phyloP scores from a whole-genome alignment of 2,797 vertebrate genomes.

The Enteromius anoplus region DNA sequence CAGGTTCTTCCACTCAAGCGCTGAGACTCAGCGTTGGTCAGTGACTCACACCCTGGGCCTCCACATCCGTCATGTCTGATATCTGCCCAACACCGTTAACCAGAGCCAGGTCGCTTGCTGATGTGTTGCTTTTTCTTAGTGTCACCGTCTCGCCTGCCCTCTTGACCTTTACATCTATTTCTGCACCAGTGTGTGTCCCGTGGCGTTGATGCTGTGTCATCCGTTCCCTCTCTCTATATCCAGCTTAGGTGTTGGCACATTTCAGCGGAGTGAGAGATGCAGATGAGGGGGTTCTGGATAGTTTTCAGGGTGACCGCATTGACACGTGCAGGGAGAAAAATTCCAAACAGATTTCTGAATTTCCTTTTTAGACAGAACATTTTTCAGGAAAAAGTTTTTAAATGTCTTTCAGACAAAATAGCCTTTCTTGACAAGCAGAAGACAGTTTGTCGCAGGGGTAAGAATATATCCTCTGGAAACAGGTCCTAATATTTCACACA shows the following conservation, averaged over 20 bases:
- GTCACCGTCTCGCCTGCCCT: background rate
- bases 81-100: constrained; percentile 26
- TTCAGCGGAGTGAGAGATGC: constrained; percentile 23
- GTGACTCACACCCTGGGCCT: background rate
- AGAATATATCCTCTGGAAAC: background rate
- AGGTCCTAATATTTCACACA: background rate
- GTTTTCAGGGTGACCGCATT: background rate
- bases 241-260: constrained; percentile 1
- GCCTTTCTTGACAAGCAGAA: background rate
- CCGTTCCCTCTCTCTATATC: constrained; percentile 1
- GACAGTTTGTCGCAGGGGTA: background rate
- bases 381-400: background rate
- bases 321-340: background rate
- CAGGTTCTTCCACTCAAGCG: background rate
- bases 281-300: background rate
- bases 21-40: background rate
- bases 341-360: background rate
- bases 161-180: constrained; percentile 38
- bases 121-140: constrained; percentile 24
- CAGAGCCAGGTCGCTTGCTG: constrained; percentile 35
- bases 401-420: background rate
- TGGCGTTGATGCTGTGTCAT: constrained; percentile 10
- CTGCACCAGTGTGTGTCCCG: background rate
- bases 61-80: constrained; percentile 32
- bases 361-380: background rate